These are phyloP conservation scores for Eupithecia centaureata DNA, from an alignment of 2,888 invertebrate species.

Conservation along the genomic window DNA sequence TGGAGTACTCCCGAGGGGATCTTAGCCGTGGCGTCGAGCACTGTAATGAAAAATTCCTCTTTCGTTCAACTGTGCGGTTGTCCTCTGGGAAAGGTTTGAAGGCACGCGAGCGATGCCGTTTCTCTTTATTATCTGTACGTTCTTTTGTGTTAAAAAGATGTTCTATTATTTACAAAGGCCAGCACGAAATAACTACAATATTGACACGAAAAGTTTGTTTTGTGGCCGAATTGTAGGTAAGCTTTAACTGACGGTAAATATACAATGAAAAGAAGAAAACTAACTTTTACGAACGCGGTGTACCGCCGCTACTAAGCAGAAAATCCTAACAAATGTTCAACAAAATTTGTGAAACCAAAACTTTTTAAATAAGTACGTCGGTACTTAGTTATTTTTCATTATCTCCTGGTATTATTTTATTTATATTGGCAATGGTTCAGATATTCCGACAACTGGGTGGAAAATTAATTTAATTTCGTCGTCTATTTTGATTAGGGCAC, in stretches of 20 bases:
- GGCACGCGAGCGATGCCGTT: slow-evolving; percentile 42
- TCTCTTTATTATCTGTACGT: slow-evolving; percentile 38
- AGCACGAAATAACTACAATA: slow-evolving; percentile 16
- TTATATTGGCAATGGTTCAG: slow-evolving; percentile 2
- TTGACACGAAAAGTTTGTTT: slow-evolving; percentile 20
- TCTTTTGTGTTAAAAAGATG: slow-evolving; percentile 41
- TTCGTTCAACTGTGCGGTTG: slow-evolving; percentile 50
- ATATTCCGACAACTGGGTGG: neutral
- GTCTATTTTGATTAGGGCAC: neutral
- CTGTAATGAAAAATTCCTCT: slow-evolving; percentile 79
- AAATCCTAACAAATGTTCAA: neutral
- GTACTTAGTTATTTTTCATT: neutral
- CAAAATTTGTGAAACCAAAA: neutral
- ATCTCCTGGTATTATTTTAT: neutral
- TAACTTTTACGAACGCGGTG: neutral
- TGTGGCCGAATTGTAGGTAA: slow-evolving; percentile 7
- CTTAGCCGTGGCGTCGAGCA: slow-evolving; percentile 89
- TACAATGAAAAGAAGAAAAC: slow-evolving; percentile 11
- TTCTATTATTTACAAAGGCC: slow-evolving; percentile 31
- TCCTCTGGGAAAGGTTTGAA: slow-evolving; percentile 50
- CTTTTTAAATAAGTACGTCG: neutral
- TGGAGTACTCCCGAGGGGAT: slow-evolving; percentile 87
- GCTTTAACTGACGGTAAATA: slow-evolving; percentile 42
- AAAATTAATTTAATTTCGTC: neutral
- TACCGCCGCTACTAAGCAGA: neutral